These are phyloP conservation scores for Trissolcus japonicus DNA, from an alignment of 2,888 invertebrate genomes.

Conservation along the genomic window DNA sequence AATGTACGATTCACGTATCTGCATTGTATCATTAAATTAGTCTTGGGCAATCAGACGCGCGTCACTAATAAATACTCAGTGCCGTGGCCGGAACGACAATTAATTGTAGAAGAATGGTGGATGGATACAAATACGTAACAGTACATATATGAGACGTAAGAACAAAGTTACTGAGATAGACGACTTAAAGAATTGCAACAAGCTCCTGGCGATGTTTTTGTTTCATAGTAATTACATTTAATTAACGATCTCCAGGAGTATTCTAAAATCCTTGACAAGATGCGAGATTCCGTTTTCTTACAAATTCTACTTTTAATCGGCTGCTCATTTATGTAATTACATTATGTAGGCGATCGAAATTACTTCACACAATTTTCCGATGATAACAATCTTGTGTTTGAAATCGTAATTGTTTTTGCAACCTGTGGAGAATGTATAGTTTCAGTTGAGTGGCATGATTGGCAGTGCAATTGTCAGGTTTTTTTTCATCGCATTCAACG, in stretches of 20 bases:
- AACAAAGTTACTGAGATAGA: constrained; percentile 38
- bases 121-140: constrained; percentile 57
- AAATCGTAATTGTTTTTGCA: constrained; percentile 38
- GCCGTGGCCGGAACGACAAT: constrained; percentile 60
- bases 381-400: constrained; percentile 36
- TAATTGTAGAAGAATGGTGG: constrained; percentile 60
- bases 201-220: constrained; percentile 57
- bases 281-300: constrained; percentile 53
- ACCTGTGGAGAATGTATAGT: constrained; percentile 21
- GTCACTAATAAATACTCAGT: constrained; percentile 62
- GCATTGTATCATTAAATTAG: constrained; percentile 68
- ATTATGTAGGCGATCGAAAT: constrained; percentile 46
- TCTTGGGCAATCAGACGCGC: constrained; percentile 66
- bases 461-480: constrained; percentile 26
- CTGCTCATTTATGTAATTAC: constrained; percentile 48
- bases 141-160: constrained; percentile 48
- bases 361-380: constrained; percentile 46
- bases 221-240: constrained; percentile 62
- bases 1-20: constrained; percentile 46
- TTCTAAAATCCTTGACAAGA: constrained; percentile 55
- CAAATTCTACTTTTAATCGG: constrained; percentile 47
- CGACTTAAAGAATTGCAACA: constrained; percentile 60
- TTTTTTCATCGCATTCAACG: background rate
- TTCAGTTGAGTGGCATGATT: constrained; percentile 26
- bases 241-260: constrained; percentile 62